These are phyloP conservation scores for Pteromalus puparum DNA, from an alignment of 1,140 invertebrate species.

Conservation along the genomic window DNA sequence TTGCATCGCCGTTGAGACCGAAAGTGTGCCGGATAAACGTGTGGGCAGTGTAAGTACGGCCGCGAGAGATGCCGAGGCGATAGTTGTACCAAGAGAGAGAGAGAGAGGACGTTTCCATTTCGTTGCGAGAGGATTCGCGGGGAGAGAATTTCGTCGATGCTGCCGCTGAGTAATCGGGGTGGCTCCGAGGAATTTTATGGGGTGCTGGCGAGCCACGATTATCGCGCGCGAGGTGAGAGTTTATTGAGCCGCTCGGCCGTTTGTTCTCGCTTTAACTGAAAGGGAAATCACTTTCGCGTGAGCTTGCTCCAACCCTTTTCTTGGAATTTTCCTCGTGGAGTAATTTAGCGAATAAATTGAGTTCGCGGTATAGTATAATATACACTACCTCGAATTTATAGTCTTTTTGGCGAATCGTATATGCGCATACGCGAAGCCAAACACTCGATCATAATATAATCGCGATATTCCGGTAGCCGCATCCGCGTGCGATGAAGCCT, in stretches of 20 bases:
- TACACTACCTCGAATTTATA: too few relatives aligned
- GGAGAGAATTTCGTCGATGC: neutral
- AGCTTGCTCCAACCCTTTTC: neutral
- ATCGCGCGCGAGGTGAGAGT: neutral
- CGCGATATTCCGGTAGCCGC: too few relatives aligned
- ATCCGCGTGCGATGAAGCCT: too few relatives aligned
- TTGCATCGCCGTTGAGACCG: constrained; percentile 13
- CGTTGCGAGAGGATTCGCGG: neutral
- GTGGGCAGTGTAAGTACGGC: neutral
- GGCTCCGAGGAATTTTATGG: neutral
- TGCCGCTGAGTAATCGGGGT: too few relatives aligned
- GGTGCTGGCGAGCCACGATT: neutral
- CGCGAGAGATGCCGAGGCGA: neutral
- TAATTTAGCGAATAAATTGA: too few relatives aligned
- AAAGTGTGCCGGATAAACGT: constrained; percentile 34
- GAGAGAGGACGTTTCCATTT: neutral
- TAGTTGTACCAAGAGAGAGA: neutral
- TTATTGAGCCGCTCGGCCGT: neutral
- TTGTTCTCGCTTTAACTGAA: neutral
- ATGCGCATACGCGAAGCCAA: too few relatives aligned
- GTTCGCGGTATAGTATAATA: too few relatives aligned
- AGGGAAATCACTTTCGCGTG: neutral
- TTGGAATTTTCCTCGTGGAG: too few relatives aligned
- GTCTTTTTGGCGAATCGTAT: too few relatives aligned
- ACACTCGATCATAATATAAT: too few relatives aligned